Evolutionary conservation across 2,888 invertebrate genomes (phyloP).

Genomic region (Phasia obesa): DNA sequence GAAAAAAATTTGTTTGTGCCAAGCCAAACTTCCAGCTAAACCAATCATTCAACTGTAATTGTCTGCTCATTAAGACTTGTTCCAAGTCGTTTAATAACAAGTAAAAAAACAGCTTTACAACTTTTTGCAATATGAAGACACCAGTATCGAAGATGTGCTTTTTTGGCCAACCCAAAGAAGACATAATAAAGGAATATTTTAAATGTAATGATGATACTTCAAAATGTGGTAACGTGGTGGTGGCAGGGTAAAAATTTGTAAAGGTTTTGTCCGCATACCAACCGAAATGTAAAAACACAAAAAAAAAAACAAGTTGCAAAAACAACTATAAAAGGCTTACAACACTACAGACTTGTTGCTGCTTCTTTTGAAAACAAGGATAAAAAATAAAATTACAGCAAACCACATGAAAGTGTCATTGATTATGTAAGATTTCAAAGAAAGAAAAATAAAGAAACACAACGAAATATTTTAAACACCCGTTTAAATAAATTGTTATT

Average conservation of each 20-base stretch:
- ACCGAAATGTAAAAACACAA: slow-evolving; percentile 34
- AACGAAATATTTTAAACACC: slow-evolving; percentile 13
- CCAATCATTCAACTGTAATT: slow-evolving; percentile 39
- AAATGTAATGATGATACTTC: slow-evolving; percentile 38
- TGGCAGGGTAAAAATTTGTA: slow-evolving; percentile 41
- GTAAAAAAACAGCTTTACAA: slow-evolving; percentile 46
- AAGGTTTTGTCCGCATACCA: slow-evolving; percentile 66
- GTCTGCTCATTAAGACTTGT: slow-evolving; percentile 57
- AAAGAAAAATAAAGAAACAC: slow-evolving; percentile 7
- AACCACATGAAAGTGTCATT: slow-evolving; percentile 58
- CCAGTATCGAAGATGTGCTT: slow-evolving; percentile 24
- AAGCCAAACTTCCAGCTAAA: slow-evolving; percentile 10
- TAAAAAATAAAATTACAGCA: slow-evolving; percentile 44
- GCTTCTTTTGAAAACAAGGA: slow-evolving; percentile 54
- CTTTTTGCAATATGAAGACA: slow-evolving; percentile 39
- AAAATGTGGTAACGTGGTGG: slow-evolving; percentile 49
- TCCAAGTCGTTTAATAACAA: slow-evolving; percentile 53
- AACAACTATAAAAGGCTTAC: slow-evolving; percentile 6
- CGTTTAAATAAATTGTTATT: slow-evolving; percentile 24
- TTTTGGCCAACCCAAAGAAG: slow-evolving; percentile 37
- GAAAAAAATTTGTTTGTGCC: slow-evolving; percentile 30
- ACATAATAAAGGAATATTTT: slow-evolving; percentile 41
- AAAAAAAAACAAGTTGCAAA: slow-evolving; percentile 27
- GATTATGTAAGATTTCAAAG: slow-evolving; percentile 60
- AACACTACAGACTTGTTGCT: slow-evolving; percentile 63